Percentiles rank a stretch among this genome's conserved stretches.
phyloP scores from a whole-genome alignment of 2,113 vertebrate species.

The Sturnira hondurensis region DNA sequence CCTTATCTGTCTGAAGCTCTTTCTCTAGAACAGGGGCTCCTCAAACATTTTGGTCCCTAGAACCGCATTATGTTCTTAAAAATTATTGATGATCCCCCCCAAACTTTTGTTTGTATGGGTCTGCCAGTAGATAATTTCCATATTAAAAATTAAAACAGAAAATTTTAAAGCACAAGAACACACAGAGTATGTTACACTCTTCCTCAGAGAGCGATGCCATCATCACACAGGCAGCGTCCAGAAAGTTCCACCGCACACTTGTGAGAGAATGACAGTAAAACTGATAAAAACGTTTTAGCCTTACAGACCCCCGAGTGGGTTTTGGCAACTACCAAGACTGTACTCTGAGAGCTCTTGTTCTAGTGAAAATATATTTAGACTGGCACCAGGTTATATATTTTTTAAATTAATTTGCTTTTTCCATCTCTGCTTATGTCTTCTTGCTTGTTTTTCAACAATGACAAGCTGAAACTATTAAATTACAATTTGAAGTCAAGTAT shows the following conservation, averaged over 20 bases:
- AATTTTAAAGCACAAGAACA: background rate
- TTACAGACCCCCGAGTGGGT: too few relatives aligned
- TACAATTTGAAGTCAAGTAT: background rate
- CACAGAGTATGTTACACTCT: background rate
- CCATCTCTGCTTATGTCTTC: background rate
- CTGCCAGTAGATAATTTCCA: background rate
- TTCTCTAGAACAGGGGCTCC: background rate
- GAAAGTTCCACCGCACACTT: background rate
- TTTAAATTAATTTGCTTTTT: background rate
- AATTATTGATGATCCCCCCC: background rate
- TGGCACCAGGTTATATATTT: background rate
- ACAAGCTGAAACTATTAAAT: background rate
- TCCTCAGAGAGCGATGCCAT: background rate
- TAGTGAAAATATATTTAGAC: background rate
- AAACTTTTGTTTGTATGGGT: background rate
- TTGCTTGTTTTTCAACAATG: constrained; percentile 22
- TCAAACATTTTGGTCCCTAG: background rate
- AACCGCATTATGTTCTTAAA: background rate
- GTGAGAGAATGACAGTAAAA: background rate
- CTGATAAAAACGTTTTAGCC: background rate
- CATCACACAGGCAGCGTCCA: background rate
- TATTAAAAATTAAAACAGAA: background rate
- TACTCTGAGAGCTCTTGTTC: background rate
- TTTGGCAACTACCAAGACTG: background rate
- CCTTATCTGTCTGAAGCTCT: background rate